Evolutionary conservation across 2,113 vertebrate genomes (phyloP).

Genomic region (Aldabrachelys gigantea): DNA sequence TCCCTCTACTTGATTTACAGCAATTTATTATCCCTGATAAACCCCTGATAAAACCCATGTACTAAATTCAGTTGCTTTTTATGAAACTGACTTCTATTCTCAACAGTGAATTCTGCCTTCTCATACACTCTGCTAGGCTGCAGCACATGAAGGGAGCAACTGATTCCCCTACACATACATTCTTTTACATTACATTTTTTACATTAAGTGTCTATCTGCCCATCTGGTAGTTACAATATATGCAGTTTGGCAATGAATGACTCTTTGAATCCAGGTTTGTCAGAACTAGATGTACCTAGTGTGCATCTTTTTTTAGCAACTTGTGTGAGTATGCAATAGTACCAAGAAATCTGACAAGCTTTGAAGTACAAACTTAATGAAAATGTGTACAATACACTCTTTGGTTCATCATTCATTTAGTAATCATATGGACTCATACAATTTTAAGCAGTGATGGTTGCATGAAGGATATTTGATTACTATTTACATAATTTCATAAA

Average conservation of each 20-base stretch:
- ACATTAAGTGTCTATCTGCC: slow-evolving; percentile 45
- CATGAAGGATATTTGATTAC: neutral
- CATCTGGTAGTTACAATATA: slow-evolving; percentile 40
- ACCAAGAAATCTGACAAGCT: slow-evolving; percentile 31
- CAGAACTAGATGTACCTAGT: slow-evolving; percentile 2
- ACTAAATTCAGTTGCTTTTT: neutral
- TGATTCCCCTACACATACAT: slow-evolving; percentile 18
- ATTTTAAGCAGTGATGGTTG: slow-evolving; percentile 6
- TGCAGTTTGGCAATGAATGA: neutral
- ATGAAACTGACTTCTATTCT: slow-evolving; percentile 19
- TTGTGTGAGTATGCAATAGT: neutral
- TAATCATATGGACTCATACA: neutral
- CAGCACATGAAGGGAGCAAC: slow-evolving; percentile 15
- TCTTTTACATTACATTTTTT: slow-evolving; percentile 67
- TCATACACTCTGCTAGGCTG: slow-evolving; percentile 34
- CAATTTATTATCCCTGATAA: slow-evolving; percentile 30
- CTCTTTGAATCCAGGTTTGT: slow-evolving; percentile 11
- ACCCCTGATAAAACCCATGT: slow-evolving; percentile 43
- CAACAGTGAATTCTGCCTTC: slow-evolving; percentile 39
- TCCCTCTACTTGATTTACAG: slow-evolving; percentile 25
- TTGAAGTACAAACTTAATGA: slow-evolving; percentile 47
- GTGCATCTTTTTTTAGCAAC: slow-evolving; percentile 49
- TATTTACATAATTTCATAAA: neutral
- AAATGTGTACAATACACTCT: neutral
- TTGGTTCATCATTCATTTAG: neutral